Evolutionary conservation across 1,140 invertebrate species (phyloP).

Genomic region (Periplaneta americana): DNA sequence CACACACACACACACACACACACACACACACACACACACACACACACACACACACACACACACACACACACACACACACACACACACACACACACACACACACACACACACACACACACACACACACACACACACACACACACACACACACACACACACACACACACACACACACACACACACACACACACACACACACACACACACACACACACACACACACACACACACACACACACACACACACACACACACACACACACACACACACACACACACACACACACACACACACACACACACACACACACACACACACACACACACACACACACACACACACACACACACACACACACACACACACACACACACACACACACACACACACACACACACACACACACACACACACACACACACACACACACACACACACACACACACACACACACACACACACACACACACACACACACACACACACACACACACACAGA

Average conservation of each 20-base stretch:
- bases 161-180: too few relatives aligned
- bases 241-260: constrained; percentile 8
- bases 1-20: too few relatives aligned
- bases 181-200: too few relatives aligned
- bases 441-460: constrained; percentile 18
- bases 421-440: constrained; percentile 17
- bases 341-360: constrained; percentile 15
- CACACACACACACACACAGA: constrained; percentile 20
- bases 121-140: too few relatives aligned
- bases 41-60: too few relatives aligned
- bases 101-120: too few relatives aligned
- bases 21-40: too few relatives aligned
- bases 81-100: too few relatives aligned
- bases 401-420: constrained; percentile 17
- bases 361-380: constrained; percentile 17
- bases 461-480: constrained; percentile 21
- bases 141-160: too few relatives aligned
- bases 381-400: constrained; percentile 17
- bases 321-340: constrained; percentile 1
- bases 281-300: constrained; percentile 7
- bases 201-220: neutral
- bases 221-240: constrained; percentile 6
- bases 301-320: constrained; percentile 7
- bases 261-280: constrained; percentile 7
- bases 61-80: too few relatives aligned